Evolutionary conservation across 2,888 invertebrate species (phyloP).

Genomic region (Drosophila paranaensis): DNA sequence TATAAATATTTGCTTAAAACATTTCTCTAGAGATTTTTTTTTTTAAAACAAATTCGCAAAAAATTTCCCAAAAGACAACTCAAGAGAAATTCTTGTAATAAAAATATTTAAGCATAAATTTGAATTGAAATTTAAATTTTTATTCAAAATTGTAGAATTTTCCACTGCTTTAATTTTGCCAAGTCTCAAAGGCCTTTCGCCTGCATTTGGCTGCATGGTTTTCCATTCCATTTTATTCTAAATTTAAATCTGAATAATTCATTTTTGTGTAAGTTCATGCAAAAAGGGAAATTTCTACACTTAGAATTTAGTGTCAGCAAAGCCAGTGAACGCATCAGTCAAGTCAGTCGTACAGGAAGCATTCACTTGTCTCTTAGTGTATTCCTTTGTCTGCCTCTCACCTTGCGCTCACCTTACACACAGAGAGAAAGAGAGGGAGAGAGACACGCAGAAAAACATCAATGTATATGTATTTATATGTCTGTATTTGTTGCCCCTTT

Average conservation of each 20-base stretch:
- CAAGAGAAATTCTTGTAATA: background rate
- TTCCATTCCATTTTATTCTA: background rate
- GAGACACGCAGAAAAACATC: background rate
- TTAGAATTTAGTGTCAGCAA: background rate
- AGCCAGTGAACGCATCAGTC: background rate
- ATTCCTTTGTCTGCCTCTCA: background rate
- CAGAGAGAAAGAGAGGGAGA: slow-evolving; percentile 5
- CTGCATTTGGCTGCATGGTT: background rate
- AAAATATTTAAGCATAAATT: background rate
- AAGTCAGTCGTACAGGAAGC: background rate
- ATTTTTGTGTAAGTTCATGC: background rate
- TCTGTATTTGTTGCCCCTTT: slow-evolving; percentile 26
- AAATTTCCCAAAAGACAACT: background rate
- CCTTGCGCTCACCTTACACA: background rate
- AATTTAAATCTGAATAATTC: background rate
- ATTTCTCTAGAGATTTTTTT: too few species aligned
- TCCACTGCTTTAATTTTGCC: background rate
- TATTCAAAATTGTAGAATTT: too few species aligned
- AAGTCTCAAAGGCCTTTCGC: background rate
- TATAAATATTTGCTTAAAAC: too few species aligned
- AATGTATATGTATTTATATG: background rate
- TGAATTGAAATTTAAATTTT: background rate
- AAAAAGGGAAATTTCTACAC: background rate
- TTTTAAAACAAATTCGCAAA: too few species aligned
- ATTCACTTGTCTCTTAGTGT: background rate